phyloP scores from a whole-genome alignment of 1,140 invertebrate species.

The Rhyzopertha dominica region DNA sequence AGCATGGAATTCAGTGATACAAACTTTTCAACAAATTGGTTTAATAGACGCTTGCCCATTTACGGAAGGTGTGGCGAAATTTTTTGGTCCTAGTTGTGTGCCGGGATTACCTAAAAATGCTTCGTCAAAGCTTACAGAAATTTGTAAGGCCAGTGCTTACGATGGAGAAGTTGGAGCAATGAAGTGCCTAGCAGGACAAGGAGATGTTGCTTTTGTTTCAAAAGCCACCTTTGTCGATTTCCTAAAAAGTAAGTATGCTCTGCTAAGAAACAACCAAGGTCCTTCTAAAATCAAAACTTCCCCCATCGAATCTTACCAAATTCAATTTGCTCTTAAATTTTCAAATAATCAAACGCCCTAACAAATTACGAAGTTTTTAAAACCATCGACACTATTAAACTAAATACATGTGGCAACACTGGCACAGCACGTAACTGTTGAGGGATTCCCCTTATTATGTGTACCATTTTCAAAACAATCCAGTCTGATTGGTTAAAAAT shows the following conservation, averaged over 20 bases:
- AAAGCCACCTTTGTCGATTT: slow-evolving; percentile 62
- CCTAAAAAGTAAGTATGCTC: slow-evolving; percentile 47
- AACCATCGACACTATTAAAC: no score
- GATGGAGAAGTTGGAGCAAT: slow-evolving; percentile 62
- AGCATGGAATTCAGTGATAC: slow-evolving; percentile 58
- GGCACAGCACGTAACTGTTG: no score
- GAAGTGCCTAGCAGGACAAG: slow-evolving; percentile 70
- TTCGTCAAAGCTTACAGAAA: slow-evolving; percentile 14
- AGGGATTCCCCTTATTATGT: no score
- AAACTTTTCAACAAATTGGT: slow-evolving; percentile 50
- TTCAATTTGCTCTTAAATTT: no score
- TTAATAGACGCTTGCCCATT: slow-evolving; percentile 45
- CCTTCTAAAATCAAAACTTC: no score
- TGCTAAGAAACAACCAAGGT: no score
- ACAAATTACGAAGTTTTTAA: no score
- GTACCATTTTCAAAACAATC: no score
- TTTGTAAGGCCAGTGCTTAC: slow-evolving; percentile 32
- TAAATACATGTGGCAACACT: no score
- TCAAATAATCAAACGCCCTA: no score
- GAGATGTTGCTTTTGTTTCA: slow-evolving; percentile 83
- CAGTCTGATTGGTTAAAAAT: no score
- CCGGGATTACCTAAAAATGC: slow-evolving; percentile 42
- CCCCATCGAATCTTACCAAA: no score
- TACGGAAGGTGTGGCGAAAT: slow-evolving; percentile 48
- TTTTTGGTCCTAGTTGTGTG: slow-evolving; percentile 59